Evolutionary conservation across 2,888 invertebrate genomes (phyloP), one percentile per base, ranked within the genome.

Genomic region (Hypselothyrea guttata): DNA sequence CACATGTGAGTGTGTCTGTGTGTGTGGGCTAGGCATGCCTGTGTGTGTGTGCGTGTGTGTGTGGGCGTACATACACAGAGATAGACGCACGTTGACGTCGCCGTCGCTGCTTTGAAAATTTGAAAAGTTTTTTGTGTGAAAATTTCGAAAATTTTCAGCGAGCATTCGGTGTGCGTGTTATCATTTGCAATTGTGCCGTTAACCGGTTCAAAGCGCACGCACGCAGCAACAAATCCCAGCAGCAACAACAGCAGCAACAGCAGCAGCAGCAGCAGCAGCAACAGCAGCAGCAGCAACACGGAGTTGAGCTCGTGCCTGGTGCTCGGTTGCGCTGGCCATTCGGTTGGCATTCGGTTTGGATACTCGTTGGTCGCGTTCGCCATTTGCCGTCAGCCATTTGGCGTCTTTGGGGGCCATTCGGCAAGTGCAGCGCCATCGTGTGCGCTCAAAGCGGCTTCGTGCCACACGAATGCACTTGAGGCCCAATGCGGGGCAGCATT

Each of bases 171-270:
- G 63, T 75, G 74, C 68, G 70, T 75, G 83, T 84, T 83, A 82
- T 85, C 86, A 86, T 87, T 87, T 85, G 84, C 86, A 87, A 82
- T 86, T 84, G 82, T 82, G 78, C 86, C 66, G 86, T 79, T 75
- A 71, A 78, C 82, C 75, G 86, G 86, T 84, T 79, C 69, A 64
- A 76, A 74, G 74, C 74, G 67, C 62, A 60, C 61, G 67, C 63
- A 59, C 61, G 63, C 64, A 74, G 22, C 22, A 22, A 22, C 22
- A 22, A 22, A 4, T 22, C 66, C 71, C 71, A 58, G 42, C 59
- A 52, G 31, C 58, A 57, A 35, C 64, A 38, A 27, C 64, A 59
- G 31, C 58, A 52, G 28, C 59, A 58, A 52, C 38, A 54, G 27
- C 46, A 41, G 47, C 34, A 51, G 16, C 53, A 53, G 4, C 40